phyloP scores from a whole-genome alignment of 35 echinoderm and acorn worm genomes.

The Amphiura filiformis region DNA sequence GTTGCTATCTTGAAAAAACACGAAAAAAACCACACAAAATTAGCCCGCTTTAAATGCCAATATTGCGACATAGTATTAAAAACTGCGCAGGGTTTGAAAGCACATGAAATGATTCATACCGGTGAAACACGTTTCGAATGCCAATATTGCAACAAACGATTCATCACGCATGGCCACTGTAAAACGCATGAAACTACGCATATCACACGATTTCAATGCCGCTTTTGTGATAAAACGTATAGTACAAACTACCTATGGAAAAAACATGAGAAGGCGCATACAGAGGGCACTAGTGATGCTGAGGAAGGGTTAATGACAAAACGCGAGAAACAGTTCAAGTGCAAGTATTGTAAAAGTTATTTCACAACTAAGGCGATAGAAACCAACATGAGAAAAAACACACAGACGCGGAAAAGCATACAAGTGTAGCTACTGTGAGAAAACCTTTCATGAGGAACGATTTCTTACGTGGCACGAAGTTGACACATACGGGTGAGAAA shows the following conservation, averaged over 20 bases:
- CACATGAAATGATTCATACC: neutral
- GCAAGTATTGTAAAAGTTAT: neutral
- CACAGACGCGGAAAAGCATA: neutral
- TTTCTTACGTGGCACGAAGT: conserved; percentile 43
- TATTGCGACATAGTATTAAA: no score
- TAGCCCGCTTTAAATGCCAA: no score
- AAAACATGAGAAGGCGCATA: neutral
- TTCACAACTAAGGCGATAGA: neutral
- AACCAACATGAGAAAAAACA: neutral
- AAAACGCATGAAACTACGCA: neutral
- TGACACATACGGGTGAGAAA: conserved; percentile 77
- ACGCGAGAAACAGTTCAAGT: neutral
- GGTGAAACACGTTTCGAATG: neutral
- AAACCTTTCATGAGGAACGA: neutral
- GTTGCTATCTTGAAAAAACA: no score
- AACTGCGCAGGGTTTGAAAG: no score
- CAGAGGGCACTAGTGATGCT: neutral
- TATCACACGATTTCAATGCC: neutral
- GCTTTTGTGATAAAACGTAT: neutral
- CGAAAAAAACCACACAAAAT: no score
- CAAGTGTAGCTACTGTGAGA: neutral
- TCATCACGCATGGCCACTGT: neutral
- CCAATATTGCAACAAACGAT: neutral
- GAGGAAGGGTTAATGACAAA: no score
- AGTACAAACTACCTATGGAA: neutral